Percentiles rank a stretch among this genome's conserved stretches.
Conservation (phyloP, 2,797 vertebrate genomes). For the Chromobotia macracanthus region DNA sequence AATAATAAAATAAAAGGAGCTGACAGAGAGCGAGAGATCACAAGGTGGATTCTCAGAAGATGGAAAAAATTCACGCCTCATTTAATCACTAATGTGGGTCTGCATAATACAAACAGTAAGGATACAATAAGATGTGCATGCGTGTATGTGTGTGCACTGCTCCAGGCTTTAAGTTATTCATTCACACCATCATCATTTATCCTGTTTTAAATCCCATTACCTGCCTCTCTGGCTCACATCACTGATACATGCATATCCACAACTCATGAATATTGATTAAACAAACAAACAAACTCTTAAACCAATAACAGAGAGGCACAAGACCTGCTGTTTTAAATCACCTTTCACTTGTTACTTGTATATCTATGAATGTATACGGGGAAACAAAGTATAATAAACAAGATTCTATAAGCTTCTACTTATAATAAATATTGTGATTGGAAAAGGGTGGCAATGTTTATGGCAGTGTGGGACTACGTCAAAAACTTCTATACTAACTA, state of each 20-base stretch:
- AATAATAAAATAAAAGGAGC: conserved; percentile 25
- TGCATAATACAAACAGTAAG: conserved; percentile 53
- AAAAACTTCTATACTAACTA: conserved; percentile 71
- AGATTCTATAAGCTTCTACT: neutral
- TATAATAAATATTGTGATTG: conserved; percentile 16
- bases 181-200: conserved; percentile 48
- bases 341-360: conserved; percentile 33
- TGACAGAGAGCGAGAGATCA: conserved; percentile 50
- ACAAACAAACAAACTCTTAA: conserved; percentile 35
- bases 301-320: conserved; percentile 38
- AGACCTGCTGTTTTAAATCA: conserved; percentile 50
- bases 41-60: conserved; percentile 48
- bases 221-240: conserved; percentile 38
- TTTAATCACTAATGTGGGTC: conserved; percentile 54
- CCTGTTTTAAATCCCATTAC: conserved; percentile 57
- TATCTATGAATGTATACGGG: neutral
- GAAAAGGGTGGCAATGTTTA: conserved; percentile 32
- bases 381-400: conserved; percentile 1
- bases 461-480: conserved; percentile 66
- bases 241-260: conserved; percentile 44
- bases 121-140: conserved; percentile 9
- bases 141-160: neutral
- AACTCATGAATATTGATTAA: conserved; percentile 57
- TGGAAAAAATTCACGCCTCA: conserved; percentile 51
- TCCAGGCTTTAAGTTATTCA: conserved; percentile 45